Conservation (phyloP, 2,888 invertebrate species). For the Ennomos fuscantarius region DNA sequence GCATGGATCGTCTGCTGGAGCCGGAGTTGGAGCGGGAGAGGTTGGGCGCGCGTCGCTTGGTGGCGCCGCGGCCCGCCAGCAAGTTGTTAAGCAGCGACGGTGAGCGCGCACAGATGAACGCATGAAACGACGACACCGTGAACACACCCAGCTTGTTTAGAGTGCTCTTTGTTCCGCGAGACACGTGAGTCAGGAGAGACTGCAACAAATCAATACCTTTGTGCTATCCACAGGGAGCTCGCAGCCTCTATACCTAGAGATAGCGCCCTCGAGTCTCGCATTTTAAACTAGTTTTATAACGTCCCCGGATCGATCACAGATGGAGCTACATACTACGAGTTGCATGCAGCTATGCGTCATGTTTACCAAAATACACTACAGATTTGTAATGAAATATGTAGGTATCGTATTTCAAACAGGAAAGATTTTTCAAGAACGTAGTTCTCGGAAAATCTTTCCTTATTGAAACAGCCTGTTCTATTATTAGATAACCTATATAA, state of each 20-base stretch:
- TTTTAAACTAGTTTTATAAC: background rate
- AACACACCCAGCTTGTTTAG: conserved; percentile 98
- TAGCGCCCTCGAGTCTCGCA: background rate
- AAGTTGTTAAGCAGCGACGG: conserved; percentile 96
- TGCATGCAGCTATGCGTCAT: too few species aligned
- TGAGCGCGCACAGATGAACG: conserved; percentile 98
- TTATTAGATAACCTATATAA: too few species aligned
- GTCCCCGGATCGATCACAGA: background rate
- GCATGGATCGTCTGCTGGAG: conserved; percentile 94
- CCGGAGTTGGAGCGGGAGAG: conserved; percentile 95
- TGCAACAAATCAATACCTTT: conserved; percentile 77
- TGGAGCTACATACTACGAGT: conserved; percentile 1
- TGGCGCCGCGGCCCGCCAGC: conserved; percentile 95
- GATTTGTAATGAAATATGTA: too few species aligned
- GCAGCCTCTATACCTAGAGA: background rate
- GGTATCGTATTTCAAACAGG: too few species aligned
- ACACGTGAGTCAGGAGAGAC: conserved; percentile 97
- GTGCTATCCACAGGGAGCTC: background rate
- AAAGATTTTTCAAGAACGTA: too few species aligned
- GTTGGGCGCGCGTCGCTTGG: conserved; percentile 95
- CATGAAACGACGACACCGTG: conserved; percentile 99
- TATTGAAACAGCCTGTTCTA: too few species aligned
- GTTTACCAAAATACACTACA: too few species aligned
- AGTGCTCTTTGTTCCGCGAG: conserved; percentile 96
- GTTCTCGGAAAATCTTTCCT: too few species aligned